A percentile compares a stretch with the other conserved stretches of the same genome.
Evolutionary conservation across 2,797 vertebrate species (phyloP).

Genomic region (Iguana delicatissima): DNA sequence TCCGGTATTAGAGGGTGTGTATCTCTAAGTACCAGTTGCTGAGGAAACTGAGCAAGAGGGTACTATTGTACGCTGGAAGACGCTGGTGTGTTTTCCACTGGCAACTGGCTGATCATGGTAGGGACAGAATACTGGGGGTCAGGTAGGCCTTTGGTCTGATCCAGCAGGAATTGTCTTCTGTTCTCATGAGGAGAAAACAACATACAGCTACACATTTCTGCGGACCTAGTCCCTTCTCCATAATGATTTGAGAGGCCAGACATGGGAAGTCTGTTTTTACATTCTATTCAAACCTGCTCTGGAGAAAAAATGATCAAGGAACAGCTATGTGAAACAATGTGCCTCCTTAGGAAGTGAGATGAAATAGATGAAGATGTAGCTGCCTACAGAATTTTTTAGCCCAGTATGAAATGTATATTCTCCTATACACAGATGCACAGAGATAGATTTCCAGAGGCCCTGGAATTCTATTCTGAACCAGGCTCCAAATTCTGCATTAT

Average conservation of each 20-base stretch:
- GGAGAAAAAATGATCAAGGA: conserved; percentile 52
- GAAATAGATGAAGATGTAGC: neutral
- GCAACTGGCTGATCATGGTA: too few relatives aligned
- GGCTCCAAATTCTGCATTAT: neutral
- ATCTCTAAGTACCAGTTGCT: neutral
- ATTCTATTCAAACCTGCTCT: conserved; percentile 54
- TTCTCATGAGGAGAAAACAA: neutral
- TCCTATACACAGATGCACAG: neutral
- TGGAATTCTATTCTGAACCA: neutral
- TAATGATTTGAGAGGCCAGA: neutral
- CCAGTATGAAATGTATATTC: neutral
- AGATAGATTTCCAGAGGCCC: neutral
- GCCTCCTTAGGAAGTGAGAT: conserved; percentile 23
- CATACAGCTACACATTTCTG: neutral
- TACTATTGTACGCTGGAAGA: neutral
- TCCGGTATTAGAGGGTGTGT: neutral
- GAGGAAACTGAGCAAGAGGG: neutral
- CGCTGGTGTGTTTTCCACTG: neutral
- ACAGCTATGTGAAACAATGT: conserved; percentile 2
- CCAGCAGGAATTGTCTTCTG: neutral
- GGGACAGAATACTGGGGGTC: too few relatives aligned
- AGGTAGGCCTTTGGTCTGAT: neutral
- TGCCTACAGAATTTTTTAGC: conserved; percentile 3
- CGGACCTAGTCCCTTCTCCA: neutral
- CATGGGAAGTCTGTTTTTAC: conserved; percentile 18